Percentiles rank a stretch among this genome's conserved stretches.
These are phyloP conservation scores for Sceloporus undulatus DNA, from an alignment of 2,113 vertebrate genomes.

Conservation along the genomic window DNA sequence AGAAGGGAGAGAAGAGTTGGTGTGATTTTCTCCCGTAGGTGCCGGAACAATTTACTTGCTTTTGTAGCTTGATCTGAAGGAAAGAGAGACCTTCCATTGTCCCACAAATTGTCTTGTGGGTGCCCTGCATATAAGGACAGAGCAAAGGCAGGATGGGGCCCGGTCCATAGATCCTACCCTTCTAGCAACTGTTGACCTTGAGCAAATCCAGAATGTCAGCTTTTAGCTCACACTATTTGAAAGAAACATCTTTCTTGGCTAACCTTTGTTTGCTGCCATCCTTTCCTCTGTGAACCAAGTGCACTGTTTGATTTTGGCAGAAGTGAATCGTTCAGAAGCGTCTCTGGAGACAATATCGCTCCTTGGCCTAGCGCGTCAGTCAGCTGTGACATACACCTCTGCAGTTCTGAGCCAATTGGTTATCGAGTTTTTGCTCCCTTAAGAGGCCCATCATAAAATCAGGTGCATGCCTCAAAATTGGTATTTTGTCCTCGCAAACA, in stretches of 20 bases:
- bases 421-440: slow-evolving; percentile 1
- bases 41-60: no score
- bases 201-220: neutral
- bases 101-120: neutral
- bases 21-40: no score
- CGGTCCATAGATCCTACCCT: neutral
- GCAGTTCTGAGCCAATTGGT: neutral
- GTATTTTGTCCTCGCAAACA: neutral
- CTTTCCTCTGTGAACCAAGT: neutral
- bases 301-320: neutral
- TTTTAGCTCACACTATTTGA: neutral
- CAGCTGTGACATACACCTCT: neutral
- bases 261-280: neutral
- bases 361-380: neutral
- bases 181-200: neutral
- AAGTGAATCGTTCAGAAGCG: neutral
- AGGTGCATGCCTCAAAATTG: neutral
- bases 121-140: neutral
- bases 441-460: neutral
- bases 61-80: no score
- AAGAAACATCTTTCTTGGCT: neutral
- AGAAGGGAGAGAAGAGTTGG: no score
- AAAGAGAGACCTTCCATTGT: neutral
- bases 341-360: neutral
- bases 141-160: neutral